phyloP scores from a whole-genome alignment of 2,113 vertebrate species.

The Mixornis gularis region DNA sequence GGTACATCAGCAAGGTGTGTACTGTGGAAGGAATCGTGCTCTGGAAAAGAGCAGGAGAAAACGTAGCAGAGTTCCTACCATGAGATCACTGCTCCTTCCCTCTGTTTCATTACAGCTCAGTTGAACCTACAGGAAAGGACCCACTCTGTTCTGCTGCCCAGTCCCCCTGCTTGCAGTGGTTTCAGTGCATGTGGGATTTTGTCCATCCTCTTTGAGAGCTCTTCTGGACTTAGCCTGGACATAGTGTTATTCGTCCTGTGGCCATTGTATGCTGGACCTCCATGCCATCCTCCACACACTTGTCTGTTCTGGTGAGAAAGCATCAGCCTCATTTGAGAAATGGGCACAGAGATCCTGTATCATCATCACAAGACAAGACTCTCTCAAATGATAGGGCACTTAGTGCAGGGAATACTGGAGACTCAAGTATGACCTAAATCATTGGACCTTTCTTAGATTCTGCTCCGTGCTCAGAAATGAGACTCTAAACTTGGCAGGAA shows the following conservation, averaged over 20 bases:
- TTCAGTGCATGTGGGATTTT: not conserved
- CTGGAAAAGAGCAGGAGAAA: not conserved
- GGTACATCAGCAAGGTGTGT: not conserved
- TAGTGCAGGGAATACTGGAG: not conserved
- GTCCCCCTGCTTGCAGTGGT: not conserved
- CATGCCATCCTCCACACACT: not conserved
- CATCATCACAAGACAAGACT: not conserved
- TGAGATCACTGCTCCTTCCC: rapidly evolving
- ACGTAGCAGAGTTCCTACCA: not conserved
- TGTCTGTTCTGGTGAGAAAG: not conserved
- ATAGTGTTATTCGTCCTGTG: not conserved
- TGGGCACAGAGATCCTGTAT: not conserved
- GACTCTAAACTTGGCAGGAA: not conserved
- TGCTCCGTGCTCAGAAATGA: not conserved
- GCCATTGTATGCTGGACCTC: not conserved
- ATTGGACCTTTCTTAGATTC: not conserved
- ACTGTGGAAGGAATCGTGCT: not conserved
- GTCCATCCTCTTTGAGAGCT: not conserved
- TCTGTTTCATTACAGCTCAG: not conserved
- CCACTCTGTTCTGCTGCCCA: not conserved
- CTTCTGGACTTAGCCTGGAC: not conserved
- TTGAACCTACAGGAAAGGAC: not conserved
- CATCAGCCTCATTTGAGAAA: not conserved
- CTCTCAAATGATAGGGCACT: not conserved
- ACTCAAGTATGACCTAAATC: not conserved